phyloP scores from a whole-genome alignment of 2,113 vertebrate genomes.

The Phylloscopus trochilus region DNA sequence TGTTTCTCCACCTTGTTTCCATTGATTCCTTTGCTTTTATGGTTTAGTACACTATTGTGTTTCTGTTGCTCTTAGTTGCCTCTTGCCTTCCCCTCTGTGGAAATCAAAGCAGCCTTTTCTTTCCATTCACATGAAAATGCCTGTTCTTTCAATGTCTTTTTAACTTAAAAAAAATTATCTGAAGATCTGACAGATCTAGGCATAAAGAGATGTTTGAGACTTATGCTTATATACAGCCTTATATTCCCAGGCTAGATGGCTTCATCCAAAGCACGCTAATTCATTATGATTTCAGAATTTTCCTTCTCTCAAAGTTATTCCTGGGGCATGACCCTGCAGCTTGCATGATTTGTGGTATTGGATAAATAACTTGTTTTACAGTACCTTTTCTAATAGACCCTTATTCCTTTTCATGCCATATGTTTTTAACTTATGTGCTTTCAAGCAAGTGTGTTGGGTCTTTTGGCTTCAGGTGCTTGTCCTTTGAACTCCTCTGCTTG shows the following conservation, averaged over 20 bases:
- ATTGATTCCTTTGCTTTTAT: neutral
- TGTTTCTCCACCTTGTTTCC: neutral
- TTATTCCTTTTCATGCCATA: neutral
- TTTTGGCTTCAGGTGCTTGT: neutral
- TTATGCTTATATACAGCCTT: neutral
- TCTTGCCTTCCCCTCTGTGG: neutral
- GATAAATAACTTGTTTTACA: neutral
- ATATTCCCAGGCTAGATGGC: neutral
- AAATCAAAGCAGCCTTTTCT: neutral
- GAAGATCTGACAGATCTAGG: neutral
- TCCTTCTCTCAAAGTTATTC: neutral
- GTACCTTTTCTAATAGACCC: neutral
- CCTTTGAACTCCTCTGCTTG: neutral
- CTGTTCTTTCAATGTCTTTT: neutral
- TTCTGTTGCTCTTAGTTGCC: neutral
- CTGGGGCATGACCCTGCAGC: neutral
- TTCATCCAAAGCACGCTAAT: neutral
- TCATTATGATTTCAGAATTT: neutral
- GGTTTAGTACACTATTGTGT: neutral
- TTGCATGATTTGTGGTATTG: neutral
- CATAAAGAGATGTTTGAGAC: neutral
- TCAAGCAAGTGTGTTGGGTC: neutral
- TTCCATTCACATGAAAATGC: neutral
- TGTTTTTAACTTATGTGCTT: neutral
- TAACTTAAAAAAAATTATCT: neutral